Percentiles rank a stretch among this genome's conserved stretches.
These are phyloP conservation scores for Machimus atricapillus DNA, from an alignment of 2,888 invertebrate genomes.

Conservation along the genomic window DNA sequence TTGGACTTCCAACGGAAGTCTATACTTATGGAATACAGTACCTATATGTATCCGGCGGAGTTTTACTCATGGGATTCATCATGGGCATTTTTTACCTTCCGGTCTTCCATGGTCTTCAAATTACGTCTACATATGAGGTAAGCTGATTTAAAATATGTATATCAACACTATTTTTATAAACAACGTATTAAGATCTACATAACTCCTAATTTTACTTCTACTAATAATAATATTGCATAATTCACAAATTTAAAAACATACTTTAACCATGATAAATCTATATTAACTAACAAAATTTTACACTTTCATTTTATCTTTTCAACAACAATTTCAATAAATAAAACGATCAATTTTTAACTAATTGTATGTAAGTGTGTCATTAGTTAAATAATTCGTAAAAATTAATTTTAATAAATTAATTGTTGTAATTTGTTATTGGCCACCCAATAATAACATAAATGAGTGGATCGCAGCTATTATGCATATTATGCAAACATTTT, in stretches of 20 bases:
- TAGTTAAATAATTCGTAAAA: neutral
- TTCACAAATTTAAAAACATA: no score
- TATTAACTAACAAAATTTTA: no score
- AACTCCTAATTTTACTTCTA: no score
- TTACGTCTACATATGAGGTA: constrained; percentile 84
- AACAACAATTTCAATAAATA: neutral
- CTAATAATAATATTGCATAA: neutral
- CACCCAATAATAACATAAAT: neutral
- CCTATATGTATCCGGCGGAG: constrained; percentile 69
- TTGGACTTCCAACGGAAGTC: constrained; percentile 81
- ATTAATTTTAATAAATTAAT: neutral
- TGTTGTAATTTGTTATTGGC: neutral
- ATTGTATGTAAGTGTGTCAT: no score
- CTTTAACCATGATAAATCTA: no score
- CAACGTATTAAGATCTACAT: no score
- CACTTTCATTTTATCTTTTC: neutral
- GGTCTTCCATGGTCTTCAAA: constrained; percentile 75
- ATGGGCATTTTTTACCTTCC: constrained; percentile 75
- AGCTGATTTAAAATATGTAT: constrained; percentile 47
- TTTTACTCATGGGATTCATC: constrained; percentile 71
- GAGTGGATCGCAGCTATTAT: neutral
- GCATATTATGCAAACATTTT: neutral
- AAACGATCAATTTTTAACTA: neutral
- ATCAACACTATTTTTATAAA: no score
- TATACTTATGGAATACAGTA: constrained; percentile 85